Percentiles rank a stretch among this genome's conserved stretches.
phyloP scores from a whole-genome alignment of 2,888 invertebrate genomes.

The Epistrophe grossulariae region DNA sequence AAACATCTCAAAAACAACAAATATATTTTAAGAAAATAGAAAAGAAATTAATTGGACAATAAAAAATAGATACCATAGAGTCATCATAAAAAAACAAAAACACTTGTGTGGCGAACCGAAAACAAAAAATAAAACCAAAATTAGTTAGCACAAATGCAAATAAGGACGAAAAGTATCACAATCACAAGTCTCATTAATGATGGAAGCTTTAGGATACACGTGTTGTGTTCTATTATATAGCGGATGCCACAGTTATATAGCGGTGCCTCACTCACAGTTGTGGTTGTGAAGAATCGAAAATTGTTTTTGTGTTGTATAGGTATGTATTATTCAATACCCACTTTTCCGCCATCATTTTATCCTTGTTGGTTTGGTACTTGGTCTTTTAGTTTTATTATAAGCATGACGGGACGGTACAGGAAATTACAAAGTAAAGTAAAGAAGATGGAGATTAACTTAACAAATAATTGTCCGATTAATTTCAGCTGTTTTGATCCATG shows the following conservation, averaged over 20 bases:
- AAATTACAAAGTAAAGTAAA: not conserved
- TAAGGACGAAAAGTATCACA: conserved; percentile 23
- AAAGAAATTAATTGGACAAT: conserved; percentile 39
- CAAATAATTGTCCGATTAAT: conserved; percentile 58
- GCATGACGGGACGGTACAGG: not conserved
- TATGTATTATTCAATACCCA: not conserved
- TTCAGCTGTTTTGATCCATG: conserved; percentile 39
- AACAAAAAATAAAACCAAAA: conserved; percentile 25
- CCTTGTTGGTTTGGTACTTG: not conserved
- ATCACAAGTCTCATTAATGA: conserved; percentile 37
- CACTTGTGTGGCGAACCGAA: conserved; percentile 21
- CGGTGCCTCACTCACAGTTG: not conserved
- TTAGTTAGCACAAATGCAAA: conserved; percentile 67
- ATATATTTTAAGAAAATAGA: not conserved
- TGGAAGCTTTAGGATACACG: conserved; percentile 2
- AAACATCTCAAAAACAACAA: not conserved
- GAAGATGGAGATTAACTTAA: conserved; percentile 32
- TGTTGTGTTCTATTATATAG: not conserved
- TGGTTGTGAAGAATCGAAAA: not conserved
- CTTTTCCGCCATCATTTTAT: not conserved
- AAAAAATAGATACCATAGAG: conserved; percentile 1
- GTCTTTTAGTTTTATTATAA: not conserved
- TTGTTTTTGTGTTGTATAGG: not conserved
- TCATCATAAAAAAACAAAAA: conserved; percentile 15
- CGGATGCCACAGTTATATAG: not conserved